Conservation (phyloP, 2,797 vertebrate genomes). For the Astyanax mexicanus region DNA sequence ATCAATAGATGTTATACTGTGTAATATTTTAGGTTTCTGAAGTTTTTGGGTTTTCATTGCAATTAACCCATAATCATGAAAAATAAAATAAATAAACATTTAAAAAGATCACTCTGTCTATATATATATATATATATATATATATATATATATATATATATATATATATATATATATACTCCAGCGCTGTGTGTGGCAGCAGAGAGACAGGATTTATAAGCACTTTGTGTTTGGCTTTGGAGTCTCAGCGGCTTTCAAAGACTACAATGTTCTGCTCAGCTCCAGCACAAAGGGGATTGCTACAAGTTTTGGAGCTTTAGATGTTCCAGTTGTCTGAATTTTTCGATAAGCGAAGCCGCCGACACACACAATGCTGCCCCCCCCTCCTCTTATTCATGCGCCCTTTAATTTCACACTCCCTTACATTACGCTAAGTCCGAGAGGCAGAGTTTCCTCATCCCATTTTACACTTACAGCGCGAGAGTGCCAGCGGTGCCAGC, state of each 20-base stretch:
- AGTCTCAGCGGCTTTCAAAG: constrained; percentile 76
- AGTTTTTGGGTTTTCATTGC: too few relatives aligned
- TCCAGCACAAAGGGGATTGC: constrained; percentile 79
- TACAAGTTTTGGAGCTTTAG: constrained; percentile 82
- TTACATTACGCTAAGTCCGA: constrained; percentile 83
- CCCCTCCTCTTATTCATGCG: constrained; percentile 74
- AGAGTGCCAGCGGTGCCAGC: constrained; percentile 72
- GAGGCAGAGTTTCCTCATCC: constrained; percentile 81
- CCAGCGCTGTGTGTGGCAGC: constrained; percentile 55
- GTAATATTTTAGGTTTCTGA: too few relatives aligned
- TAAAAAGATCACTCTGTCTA: too few relatives aligned
- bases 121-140: too few relatives aligned
- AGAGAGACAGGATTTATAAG: constrained; percentile 67
- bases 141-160: too few relatives aligned
- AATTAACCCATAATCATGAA: too few relatives aligned
- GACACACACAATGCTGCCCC: constrained; percentile 74
- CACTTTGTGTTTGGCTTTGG: constrained; percentile 77
- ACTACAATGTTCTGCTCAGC: constrained; percentile 80
- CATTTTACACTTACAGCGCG: constrained; percentile 77
- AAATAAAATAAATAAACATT: too few relatives aligned
- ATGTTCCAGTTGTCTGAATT: constrained; percentile 85
- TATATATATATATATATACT: constrained; percentile 20
- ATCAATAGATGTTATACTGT: too few relatives aligned
- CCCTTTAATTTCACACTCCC: constrained; percentile 85
- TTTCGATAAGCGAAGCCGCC: constrained; percentile 78